A percentile compares a stretch with the other conserved stretches of the same genome.
phyloP scores from a whole-genome alignment of 2,113 vertebrate genomes.

The Phalacrocorax carbo region DNA sequence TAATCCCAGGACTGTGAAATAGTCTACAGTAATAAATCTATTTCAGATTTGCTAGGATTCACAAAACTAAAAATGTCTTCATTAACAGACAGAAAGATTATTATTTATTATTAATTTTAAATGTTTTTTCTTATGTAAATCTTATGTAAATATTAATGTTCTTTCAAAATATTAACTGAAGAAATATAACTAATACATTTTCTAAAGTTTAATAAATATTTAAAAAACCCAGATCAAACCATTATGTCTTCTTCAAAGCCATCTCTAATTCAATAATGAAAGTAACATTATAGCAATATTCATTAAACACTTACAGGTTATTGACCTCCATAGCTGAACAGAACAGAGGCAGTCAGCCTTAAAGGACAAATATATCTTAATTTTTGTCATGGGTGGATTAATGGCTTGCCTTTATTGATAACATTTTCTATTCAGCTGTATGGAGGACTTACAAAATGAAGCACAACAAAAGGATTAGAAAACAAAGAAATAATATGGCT shows the following conservation, averaged over 20 bases:
- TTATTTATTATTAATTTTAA: slow-evolving; percentile 30
- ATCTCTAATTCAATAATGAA: slow-evolving; percentile 69
- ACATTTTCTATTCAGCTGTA: slow-evolving; percentile 56
- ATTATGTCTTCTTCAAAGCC: slow-evolving; percentile 57
- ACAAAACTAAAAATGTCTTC: slow-evolving; percentile 23
- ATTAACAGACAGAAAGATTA: neutral
- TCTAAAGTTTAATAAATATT: slow-evolving; percentile 59
- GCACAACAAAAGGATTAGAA: slow-evolving; percentile 53
- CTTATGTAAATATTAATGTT: neutral
- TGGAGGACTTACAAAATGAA: slow-evolving; percentile 23
- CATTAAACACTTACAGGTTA: slow-evolving; percentile 70
- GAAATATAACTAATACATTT: slow-evolving; percentile 4
- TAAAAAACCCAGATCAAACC: slow-evolving; percentile 49
- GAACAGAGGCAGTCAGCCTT: slow-evolving; percentile 62
- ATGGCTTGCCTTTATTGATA: slow-evolving; percentile 66
- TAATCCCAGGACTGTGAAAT: slow-evolving; percentile 27
- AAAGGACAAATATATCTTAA: slow-evolving; percentile 71
- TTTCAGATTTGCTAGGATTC: slow-evolving; percentile 31
- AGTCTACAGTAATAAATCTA: slow-evolving; percentile 39
- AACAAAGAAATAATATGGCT: slow-evolving; percentile 52
- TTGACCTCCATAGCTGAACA: slow-evolving; percentile 66
- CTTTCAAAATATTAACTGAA: slow-evolving; percentile 30
- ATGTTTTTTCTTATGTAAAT: slow-evolving; percentile 21
- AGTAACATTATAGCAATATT: slow-evolving; percentile 65
- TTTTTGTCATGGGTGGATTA: slow-evolving; percentile 67